Evolutionary conservation across 2,888 invertebrate genomes (phyloP).

Genomic region (Lapara coniferarum): DNA sequence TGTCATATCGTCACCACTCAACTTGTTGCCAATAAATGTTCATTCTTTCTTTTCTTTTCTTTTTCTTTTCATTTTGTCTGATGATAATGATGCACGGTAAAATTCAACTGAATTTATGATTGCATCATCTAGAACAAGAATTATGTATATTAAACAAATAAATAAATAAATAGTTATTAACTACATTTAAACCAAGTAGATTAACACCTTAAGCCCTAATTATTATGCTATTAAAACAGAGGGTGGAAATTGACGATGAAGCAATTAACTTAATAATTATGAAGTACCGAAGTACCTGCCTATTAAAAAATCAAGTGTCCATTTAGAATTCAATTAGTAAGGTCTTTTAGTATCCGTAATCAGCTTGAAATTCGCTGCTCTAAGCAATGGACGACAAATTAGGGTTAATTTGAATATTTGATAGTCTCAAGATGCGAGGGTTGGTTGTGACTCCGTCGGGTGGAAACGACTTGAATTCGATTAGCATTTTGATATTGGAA

Average conservation of each 20-base stretch:
- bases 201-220: not conserved
- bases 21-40: too few species aligned
- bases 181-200: not conserved
- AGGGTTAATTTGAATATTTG: conserved; percentile 69
- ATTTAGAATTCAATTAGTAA: conserved; percentile 51
- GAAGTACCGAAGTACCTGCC: conserved; percentile 29
- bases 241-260: conserved; percentile 7
- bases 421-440: conserved; percentile 53
- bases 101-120: too few species aligned
- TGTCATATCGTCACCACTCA: too few species aligned
- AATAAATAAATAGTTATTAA: too few species aligned
- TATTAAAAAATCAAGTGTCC: conserved; percentile 42
- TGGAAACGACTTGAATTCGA: conserved; percentile 60
- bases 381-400: conserved; percentile 57
- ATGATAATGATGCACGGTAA: too few species aligned
- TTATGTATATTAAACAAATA: too few species aligned
- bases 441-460: conserved; percentile 44
- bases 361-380: conserved; percentile 61
- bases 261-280: conserved; percentile 13
- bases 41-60: too few species aligned
- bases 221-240: not conserved
- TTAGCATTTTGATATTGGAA: conserved; percentile 50
- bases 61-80: too few species aligned
- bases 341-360: conserved; percentile 54
- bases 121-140: too few species aligned